Percentiles rank a stretch among this genome's conserved stretches.
phyloP scores from a whole-genome alignment of 2,113 vertebrate species.

The Phylloscopus trochiloides region DNA sequence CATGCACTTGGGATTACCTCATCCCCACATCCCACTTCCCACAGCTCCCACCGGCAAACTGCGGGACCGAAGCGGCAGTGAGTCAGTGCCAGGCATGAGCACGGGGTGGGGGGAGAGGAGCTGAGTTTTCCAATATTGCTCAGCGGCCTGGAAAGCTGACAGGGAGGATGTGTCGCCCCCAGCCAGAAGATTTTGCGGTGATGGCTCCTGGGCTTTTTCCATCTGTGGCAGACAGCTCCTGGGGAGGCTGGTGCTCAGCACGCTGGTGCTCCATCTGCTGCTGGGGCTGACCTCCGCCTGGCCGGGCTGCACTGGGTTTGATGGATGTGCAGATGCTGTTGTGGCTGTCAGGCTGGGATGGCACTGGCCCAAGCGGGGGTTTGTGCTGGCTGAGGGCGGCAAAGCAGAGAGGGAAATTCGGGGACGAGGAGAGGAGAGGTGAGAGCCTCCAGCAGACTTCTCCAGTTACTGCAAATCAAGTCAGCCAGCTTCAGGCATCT shows the following conservation, averaged over 20 bases:
- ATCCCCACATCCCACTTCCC: neutral
- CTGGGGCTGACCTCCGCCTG: neutral
- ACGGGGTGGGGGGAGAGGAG: neutral
- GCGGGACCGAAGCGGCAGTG: neutral
- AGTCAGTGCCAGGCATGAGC: neutral
- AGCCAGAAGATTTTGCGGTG: neutral
- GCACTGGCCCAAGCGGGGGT: neutral
- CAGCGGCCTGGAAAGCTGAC: neutral
- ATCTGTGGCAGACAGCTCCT: constrained; percentile 23
- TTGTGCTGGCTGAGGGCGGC: rapidly evolving
- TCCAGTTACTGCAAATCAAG: neutral
- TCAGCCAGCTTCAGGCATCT: neutral
- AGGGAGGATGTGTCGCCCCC: neutral
- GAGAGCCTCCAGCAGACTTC: neutral
- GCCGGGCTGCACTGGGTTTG: neutral
- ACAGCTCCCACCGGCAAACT: neutral
- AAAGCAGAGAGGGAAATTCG: neutral
- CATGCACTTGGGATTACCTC: neutral
- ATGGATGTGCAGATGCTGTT: neutral
- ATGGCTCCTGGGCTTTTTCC: constrained; percentile 43
- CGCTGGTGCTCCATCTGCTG: constrained; percentile 18
- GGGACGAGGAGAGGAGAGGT: neutral
- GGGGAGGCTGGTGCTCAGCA: neutral
- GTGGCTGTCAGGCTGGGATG: neutral
- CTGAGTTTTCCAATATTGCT: constrained; percentile 23